These are phyloP conservation scores for Nebria brevicollis DNA, from an alignment of 2,888 invertebrate species.

Conservation along the genomic window DNA sequence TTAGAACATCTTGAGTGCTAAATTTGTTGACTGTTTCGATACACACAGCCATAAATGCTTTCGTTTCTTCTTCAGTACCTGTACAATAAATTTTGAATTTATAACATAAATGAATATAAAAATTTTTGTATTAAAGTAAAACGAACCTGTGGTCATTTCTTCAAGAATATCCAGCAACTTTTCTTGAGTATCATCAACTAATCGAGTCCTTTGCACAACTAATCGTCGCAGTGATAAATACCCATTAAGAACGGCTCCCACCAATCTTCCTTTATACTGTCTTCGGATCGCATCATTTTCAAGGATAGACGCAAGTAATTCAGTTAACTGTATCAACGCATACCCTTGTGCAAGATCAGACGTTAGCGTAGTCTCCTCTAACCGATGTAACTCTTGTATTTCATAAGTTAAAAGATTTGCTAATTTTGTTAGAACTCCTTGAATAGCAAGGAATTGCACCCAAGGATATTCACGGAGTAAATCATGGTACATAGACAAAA, in stretches of 20 bases:
- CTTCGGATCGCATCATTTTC: constrained; percentile 88
- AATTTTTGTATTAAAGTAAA: not conserved
- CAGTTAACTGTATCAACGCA: constrained; percentile 86
- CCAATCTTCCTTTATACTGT: constrained; percentile 87
- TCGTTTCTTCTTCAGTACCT: constrained; percentile 95
- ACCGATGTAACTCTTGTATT: constrained; percentile 85
- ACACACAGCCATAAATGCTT: constrained; percentile 96
- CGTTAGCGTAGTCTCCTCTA: constrained; percentile 92
- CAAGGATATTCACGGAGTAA: constrained; percentile 88
- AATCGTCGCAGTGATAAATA: constrained; percentile 90
- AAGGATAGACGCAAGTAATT: constrained; percentile 86
- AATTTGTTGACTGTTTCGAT: constrained; percentile 95
- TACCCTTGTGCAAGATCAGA: constrained; percentile 94
- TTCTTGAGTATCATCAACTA: constrained; percentile 97
- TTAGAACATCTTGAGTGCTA: constrained; percentile 90
- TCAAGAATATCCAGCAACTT: constrained; percentile 91
- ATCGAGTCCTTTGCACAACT: constrained; percentile 92
- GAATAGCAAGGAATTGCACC: constrained; percentile 92
- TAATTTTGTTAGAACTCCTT: constrained; percentile 84
- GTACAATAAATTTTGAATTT: constrained; percentile 46
- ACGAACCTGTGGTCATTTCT: constrained; percentile 89
- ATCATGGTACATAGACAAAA: constrained; percentile 85
- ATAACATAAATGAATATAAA: not conserved
- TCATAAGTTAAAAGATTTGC: constrained; percentile 89
- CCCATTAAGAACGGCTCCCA: constrained; percentile 92